Percentiles rank a stretch among this genome's conserved stretches.
phyloP scores from a whole-genome alignment of 2,113 vertebrate genomes.

The Pituophis catenifer region DNA sequence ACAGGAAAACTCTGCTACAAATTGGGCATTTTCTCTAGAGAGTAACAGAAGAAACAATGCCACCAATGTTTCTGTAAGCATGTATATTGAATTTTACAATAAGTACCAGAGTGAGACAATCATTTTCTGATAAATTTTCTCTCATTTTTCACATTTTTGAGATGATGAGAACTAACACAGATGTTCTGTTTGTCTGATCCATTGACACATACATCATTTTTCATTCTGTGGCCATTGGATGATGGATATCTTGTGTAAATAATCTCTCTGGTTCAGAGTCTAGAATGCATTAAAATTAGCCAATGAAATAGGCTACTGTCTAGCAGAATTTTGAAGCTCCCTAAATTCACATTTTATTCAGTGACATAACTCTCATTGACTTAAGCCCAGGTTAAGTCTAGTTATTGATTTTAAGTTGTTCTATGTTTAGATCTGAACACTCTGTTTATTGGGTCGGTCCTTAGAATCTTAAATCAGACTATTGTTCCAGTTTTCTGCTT shows the following conservation, averaged over 20 bases:
- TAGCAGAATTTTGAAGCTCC: background rate
- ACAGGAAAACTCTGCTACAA: constrained; percentile 66
- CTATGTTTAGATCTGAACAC: constrained; percentile 20
- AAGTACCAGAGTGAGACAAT: constrained; percentile 55
- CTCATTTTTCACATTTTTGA: background rate
- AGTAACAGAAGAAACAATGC: constrained; percentile 58
- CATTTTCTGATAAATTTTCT: constrained; percentile 52
- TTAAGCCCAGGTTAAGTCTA: background rate
- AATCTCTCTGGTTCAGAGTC: background rate
- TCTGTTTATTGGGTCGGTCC: constrained; percentile 49
- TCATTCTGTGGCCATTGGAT: background rate
- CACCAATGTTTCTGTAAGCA: constrained; percentile 40
- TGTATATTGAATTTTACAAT: constrained; percentile 51
- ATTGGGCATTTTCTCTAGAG: constrained; percentile 66
- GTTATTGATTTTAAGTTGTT: constrained; percentile 33
- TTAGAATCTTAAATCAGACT: constrained; percentile 31
- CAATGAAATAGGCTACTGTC: background rate
- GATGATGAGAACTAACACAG: background rate
- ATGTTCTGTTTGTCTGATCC: background rate
- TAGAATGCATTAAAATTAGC: background rate
- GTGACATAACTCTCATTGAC: constrained; percentile 22
- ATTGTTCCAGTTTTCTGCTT: constrained; percentile 33
- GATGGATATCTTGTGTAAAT: background rate
- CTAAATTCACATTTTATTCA: background rate
- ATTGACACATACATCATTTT: background rate